These are phyloP conservation scores for Polylopha cassiicola DNA, from an alignment of 2,888 invertebrate species.

Conservation along the genomic window DNA sequence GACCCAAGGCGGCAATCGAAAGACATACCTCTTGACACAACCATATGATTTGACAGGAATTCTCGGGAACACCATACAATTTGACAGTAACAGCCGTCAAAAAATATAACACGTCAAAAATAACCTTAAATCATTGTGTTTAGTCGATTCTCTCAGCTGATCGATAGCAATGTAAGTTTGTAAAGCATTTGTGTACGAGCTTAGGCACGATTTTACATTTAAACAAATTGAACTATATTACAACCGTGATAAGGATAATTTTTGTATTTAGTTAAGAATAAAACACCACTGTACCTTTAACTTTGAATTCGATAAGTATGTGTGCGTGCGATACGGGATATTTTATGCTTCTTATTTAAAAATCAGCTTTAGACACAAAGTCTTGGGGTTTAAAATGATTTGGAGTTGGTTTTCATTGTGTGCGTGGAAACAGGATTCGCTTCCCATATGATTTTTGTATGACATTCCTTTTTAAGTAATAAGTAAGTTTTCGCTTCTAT, in stretches of 20 bases:
- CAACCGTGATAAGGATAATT: background rate
- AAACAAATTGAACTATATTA: constrained; percentile 25
- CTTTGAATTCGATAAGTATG: constrained; percentile 14
- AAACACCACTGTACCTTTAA: constrained; percentile 16
- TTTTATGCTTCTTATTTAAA: background rate
- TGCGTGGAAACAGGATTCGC: constrained; percentile 60
- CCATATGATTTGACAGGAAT: constrained; percentile 37
- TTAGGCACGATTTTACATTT: constrained; percentile 37
- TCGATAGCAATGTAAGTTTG: constrained; percentile 37
- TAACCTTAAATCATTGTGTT: constrained; percentile 21
- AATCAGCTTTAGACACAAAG: background rate
- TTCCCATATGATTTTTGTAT: constrained; percentile 72
- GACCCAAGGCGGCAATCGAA: constrained; percentile 23
- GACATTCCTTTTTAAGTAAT: constrained; percentile 50
- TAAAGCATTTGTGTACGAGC: constrained; percentile 45
- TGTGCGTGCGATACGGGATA: constrained; percentile 17
- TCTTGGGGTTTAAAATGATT: background rate
- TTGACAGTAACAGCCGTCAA: constrained; percentile 6
- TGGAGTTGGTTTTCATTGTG: constrained; percentile 23
- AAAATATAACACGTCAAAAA: constrained; percentile 4
- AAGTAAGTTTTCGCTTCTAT: constrained; percentile 31
- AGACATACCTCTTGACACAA: constrained; percentile 30
- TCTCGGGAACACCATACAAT: constrained; percentile 26
- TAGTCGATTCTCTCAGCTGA: constrained; percentile 16
- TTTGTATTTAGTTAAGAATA: constrained; percentile 22